Evolutionary conservation across 1,140 invertebrate species (phyloP), one percentile per base, ranked within the genome.

Genomic region (Meloidogyne floridensis): DNA sequence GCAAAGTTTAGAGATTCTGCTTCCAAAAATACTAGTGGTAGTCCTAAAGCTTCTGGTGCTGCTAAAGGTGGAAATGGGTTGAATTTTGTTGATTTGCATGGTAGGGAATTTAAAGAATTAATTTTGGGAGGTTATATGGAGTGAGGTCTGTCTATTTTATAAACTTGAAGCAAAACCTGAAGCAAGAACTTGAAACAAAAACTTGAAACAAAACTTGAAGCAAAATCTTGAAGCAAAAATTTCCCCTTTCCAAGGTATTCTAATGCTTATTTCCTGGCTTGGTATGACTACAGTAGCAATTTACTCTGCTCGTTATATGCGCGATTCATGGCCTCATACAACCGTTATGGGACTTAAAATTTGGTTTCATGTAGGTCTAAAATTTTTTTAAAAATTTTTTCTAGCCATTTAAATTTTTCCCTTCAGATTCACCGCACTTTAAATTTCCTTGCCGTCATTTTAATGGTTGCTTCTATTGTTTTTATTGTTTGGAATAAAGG

Each of bases 221-320:
- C n/a, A n/a, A n/a, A n/a, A n/a, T n/a, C n/a, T n/a, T n/a, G n/a
- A n/a, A n/a, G n/a, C n/a, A n/a, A n/a, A n/a, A n/a, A 15, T 59
- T 56, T n/a, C 4, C 2, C 42, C 42, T 74, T n/a, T 54, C 74
- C 42, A 20, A 84, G 83, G 83, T 78, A 72, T 84, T 81, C 43
- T 84, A 42, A 84, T 84, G 84, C 47, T 85, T 15, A 42, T 84
- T 53, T 84, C 84, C 3, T 84, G 84, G 84, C 56, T 84, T 54
- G 77, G 77, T 18, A 72, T 86, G 56, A 69, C 84, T n/a, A 51
- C 69, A 6, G 20, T 82, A 11, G 84, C 84, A 7, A 18, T 84
- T 54, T 84, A 78, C 70, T 76, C 84, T 13, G 84, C 84, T 15
- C 84, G 84, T 42, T 83, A 85, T 65, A 71, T 85, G 84, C 83